phyloP scores from a whole-genome alignment of 2,113 vertebrate species.

The Phodopus roborovskii region DNA sequence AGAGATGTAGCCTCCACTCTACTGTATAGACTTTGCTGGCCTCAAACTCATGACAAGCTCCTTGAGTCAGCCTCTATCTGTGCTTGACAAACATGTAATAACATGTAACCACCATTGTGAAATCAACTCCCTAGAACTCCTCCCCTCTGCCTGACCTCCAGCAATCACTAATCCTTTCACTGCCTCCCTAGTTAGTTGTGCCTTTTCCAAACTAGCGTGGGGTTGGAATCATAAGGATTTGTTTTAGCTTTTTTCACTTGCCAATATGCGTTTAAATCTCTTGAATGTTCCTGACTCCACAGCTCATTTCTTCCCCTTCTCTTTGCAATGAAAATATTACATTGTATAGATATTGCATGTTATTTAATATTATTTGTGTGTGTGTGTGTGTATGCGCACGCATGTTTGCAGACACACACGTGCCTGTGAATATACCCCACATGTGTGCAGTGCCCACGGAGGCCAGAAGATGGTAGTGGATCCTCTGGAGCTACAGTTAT shows the following conservation, averaged over 20 bases:
- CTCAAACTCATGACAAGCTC: background rate
- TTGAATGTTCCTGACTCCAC: background rate
- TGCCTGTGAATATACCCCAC: background rate
- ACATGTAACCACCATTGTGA: background rate
- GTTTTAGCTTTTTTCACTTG: background rate
- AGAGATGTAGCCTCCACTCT: background rate
- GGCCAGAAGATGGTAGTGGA: background rate
- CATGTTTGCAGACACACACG: too few species aligned
- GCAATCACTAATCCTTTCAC: background rate
- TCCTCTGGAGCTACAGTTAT: background rate
- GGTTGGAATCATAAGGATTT: background rate
- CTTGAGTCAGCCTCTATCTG: background rate
- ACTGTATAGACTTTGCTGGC: background rate
- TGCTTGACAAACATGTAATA: background rate
- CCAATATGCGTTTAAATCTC: background rate
- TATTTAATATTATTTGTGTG: background rate
- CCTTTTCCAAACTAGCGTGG: background rate
- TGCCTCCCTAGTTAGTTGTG: background rate
- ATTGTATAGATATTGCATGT: background rate
- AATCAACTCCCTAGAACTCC: background rate
- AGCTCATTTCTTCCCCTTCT: background rate
- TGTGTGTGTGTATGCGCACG: background rate
- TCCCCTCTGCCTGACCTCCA: background rate
- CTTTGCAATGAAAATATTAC: background rate
- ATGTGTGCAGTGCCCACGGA: background rate